Percentiles rank a stretch among this genome's conserved stretches.
Conservation (phyloP, 2,797 vertebrate species). For the Choloepus didactylus region DNA sequence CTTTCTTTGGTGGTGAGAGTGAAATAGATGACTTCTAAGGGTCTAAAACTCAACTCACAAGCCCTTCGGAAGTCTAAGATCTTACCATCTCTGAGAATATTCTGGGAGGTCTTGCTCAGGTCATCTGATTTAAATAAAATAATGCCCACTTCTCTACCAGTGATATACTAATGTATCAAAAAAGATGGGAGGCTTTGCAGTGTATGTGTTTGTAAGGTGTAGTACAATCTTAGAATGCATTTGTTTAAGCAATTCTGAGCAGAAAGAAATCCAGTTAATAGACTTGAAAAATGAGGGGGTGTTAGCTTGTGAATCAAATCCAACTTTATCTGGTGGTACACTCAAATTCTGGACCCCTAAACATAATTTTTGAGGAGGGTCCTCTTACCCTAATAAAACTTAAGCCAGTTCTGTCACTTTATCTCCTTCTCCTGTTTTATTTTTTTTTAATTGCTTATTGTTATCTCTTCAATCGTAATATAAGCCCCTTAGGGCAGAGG, state of each 20-base stretch:
- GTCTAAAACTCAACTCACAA: constrained; percentile 27
- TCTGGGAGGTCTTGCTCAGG: constrained; percentile 23
- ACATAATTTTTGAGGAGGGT: constrained; percentile 1
- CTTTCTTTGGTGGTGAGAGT: not conserved
- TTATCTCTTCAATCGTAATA: not conserved
- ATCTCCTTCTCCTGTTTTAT: not conserved
- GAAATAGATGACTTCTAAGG: not conserved
- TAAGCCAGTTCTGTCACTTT: not conserved
- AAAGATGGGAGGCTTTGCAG: not conserved
- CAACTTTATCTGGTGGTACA: not conserved
- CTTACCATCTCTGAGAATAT: not conserved
- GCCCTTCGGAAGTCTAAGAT: constrained; percentile 35
- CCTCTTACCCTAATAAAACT: constrained; percentile 1
- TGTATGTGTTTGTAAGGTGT: not conserved
- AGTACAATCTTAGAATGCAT: not conserved
- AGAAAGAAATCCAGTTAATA: not conserved
- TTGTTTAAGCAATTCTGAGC: constrained; percentile 14
- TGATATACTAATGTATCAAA: not conserved
- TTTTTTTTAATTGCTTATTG: not conserved
- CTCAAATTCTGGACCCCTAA: not conserved
- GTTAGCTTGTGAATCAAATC: constrained; percentile 46
- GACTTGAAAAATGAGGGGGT: not conserved
- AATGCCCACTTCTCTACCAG: not conserved
- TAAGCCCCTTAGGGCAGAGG: not conserved
- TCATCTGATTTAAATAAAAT: constrained; percentile 37